These are phyloP conservation scores for Dromaius novaehollandiae DNA, from an alignment of 2,113 vertebrate species.

Conservation along the genomic window DNA sequence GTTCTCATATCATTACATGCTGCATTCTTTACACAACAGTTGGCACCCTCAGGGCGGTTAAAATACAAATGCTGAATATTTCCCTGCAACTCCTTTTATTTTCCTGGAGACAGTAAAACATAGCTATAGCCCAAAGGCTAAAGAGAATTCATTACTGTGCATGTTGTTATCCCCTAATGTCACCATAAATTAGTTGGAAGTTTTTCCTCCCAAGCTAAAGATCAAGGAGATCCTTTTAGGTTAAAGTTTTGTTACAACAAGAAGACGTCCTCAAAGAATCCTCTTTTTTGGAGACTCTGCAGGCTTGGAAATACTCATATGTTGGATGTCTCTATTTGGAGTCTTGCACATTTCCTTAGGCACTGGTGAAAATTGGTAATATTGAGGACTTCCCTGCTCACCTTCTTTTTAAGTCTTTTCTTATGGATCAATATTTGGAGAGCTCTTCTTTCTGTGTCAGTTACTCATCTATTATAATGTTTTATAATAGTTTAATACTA, in stretches of 20 bases:
- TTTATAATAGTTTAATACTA: not conserved
- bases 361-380: not conserved
- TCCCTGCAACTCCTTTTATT: not conserved
- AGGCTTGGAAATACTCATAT: not conserved
- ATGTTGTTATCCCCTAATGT: slow-evolving; percentile 40
- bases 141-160: slow-evolving; percentile 41
- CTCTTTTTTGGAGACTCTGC: not conserved
- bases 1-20: not conserved
- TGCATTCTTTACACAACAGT: not conserved
- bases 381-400: not conserved
- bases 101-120: slow-evolving; percentile 40
- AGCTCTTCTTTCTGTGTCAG: not conserved
- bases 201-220: not conserved
- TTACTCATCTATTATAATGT: not conserved
- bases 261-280: not conserved
- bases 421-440: not conserved
- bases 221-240: slow-evolving; percentile 25
- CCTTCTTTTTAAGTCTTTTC: not conserved
- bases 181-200: slow-evolving; percentile 50
- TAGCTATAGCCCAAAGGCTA: slow-evolving; percentile 43
- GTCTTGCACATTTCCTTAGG: not conserved
- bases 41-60: slow-evolving; percentile 14
- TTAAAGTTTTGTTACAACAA: slow-evolving; percentile 23
- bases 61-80: slow-evolving; percentile 28
- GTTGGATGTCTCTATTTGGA: not conserved